phyloP scores from a whole-genome alignment of 92 coral and sea anemone species.

The Isaurus tuberculatus region DNA sequence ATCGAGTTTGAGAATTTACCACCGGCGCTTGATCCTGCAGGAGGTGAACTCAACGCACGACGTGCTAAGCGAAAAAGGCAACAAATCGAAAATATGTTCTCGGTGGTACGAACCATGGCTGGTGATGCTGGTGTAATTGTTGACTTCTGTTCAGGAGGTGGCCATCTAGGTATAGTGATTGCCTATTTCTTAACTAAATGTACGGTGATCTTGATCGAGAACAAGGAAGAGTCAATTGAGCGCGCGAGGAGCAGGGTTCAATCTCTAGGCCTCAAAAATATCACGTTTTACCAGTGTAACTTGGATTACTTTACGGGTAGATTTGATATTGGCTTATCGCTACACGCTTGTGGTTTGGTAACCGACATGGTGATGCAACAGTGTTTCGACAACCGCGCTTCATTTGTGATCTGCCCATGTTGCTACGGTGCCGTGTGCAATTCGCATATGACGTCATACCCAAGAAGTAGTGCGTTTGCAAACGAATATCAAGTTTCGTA shows the following conservation, averaged over 20 bases:
- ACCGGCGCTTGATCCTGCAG: slow-evolving; percentile 18
- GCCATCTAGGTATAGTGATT: slow-evolving; percentile 29
- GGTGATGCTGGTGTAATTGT: slow-evolving; percentile 24
- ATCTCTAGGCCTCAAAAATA: slow-evolving; percentile 7
- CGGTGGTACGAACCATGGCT: slow-evolving; percentile 31
- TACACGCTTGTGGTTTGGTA: slow-evolving; percentile 45
- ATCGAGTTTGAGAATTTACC: slow-evolving; percentile 23
- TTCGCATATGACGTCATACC: slow-evolving; percentile 37
- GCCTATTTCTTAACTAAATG: slow-evolving; percentile 34
- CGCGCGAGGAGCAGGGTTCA: slow-evolving; percentile 24
- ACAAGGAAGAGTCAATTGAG: slow-evolving; percentile 40
- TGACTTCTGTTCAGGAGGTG: slow-evolving; percentile 42
- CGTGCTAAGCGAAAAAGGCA: slow-evolving; percentile 42
- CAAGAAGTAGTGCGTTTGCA: slow-evolving; percentile 11
- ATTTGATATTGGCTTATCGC: slow-evolving; percentile 29
- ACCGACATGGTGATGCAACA: slow-evolving; percentile 47
- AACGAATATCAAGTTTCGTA: slow-evolving; percentile 13
- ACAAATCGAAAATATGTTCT: slow-evolving; percentile 33
- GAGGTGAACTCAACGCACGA: slow-evolving; percentile 35
- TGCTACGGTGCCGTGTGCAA: slow-evolving; percentile 37
- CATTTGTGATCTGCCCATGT: slow-evolving; percentile 40
- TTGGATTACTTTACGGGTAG: slow-evolving; percentile 23
- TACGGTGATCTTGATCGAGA: slow-evolving; percentile 34
- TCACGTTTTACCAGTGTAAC: slow-evolving; percentile 25
- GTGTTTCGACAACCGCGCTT: slow-evolving; percentile 11